Evolutionary conservation across 2,113 vertebrate genomes (phyloP), one percentile per base, ranked within the genome.

Genomic region (Syngnathus floridae): DNA sequence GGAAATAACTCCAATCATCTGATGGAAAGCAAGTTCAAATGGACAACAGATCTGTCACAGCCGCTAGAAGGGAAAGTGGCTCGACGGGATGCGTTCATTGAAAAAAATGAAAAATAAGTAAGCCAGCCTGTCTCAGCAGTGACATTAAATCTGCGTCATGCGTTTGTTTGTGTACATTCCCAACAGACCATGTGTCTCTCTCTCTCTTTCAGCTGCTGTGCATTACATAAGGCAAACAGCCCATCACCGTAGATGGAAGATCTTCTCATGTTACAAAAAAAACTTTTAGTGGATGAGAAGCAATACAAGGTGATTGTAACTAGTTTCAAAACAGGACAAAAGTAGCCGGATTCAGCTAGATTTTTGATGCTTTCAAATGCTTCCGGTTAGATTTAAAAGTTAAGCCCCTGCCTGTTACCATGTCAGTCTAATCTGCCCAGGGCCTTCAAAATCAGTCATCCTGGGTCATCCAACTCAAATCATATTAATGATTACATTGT

Each of bases 101-200:
- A 17, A 31, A 65, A 43, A 17, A 31, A 67, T 36, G 49, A 59
- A 13, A 65, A 69, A 17, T 52, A 63, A 61, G 61, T 35, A 48
- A 60, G 70, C 60, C 70, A 68, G 8, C 0, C 26, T 46, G 43
- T 67, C n/a, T 60, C 58, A 59, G 14, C 37, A 13, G 35, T 81
- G 73, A 78, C 78, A 76, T 74, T 86, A 77, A 73, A 70, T 78
- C 64, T 74, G 65, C 69, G 76, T 73, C 58, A 59, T 69, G 62
- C 62, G 8, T 62, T 61, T 69, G 40, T 62, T 37, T 68, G 66
- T 72, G 61, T 69, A 64, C 65, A 75, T 79, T 79, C 72, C 69
- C n/a, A 26, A 22, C 37, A 4, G 12, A 12, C 46, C 5, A 0
- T 21, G 46, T 5, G 49, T 63, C 10, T 4, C 31, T 49, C 56